phyloP scores from a whole-genome alignment of 1,140 invertebrate genomes.

The Penaeus chinensis region DNA sequence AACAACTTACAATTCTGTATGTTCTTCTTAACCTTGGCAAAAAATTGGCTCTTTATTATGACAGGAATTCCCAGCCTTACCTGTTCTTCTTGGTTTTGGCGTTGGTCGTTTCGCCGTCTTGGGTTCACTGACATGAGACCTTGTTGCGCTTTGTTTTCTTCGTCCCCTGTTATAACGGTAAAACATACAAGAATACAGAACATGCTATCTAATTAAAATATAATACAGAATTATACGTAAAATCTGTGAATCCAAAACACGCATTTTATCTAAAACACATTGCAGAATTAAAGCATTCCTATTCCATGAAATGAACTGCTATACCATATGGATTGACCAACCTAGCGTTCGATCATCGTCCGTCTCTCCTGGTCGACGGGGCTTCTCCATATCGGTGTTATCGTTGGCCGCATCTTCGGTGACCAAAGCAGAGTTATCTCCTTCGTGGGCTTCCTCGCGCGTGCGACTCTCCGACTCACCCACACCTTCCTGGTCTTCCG shows the following conservation, averaged over 20 bases:
- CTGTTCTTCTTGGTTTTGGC: slow-evolving; percentile 69
- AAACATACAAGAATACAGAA: background rate
- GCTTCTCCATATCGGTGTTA: slow-evolving; percentile 53
- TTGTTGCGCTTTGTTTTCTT: slow-evolving; percentile 74
- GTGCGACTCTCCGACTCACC: slow-evolving; percentile 60
- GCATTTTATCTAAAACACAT: too few relatives aligned
- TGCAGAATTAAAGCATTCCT: too few relatives aligned
- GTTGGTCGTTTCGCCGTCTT: slow-evolving; percentile 66
- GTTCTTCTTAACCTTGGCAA: too few relatives aligned
- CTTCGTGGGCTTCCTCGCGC: slow-evolving; percentile 65
- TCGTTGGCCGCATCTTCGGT: slow-evolving; percentile 42
- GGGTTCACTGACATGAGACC: slow-evolving; percentile 74
- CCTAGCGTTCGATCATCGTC: slow-evolving; percentile 47
- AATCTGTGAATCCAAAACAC: too few relatives aligned
- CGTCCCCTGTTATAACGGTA: slow-evolving; percentile 68
- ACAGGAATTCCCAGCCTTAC: background rate
- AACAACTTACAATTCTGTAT: too few relatives aligned
- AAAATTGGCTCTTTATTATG: too few relatives aligned
- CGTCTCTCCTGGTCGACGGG: slow-evolving; percentile 41
- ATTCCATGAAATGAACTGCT: too few relatives aligned
- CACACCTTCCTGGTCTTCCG: slow-evolving; percentile 62
- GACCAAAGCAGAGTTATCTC: slow-evolving; percentile 67
- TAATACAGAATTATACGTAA: too few relatives aligned
- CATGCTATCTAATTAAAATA: background rate
- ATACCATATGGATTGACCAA: slow-evolving; percentile 1